phyloP scores from a whole-genome alignment of 2,888 invertebrate species.

The Argyresthia goedartella region DNA sequence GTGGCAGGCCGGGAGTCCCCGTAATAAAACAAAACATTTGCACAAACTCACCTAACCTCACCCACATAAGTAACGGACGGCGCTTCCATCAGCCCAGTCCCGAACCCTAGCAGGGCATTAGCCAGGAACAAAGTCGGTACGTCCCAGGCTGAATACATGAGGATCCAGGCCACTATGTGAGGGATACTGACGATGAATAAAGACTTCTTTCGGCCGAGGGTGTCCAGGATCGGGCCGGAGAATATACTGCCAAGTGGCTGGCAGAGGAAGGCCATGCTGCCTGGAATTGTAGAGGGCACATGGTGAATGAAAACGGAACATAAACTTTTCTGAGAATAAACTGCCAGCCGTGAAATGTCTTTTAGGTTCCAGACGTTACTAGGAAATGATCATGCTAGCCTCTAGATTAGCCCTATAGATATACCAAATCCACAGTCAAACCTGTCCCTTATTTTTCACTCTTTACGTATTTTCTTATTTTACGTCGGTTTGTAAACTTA shows the following conservation, averaged over 20 bases:
- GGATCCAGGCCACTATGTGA: conserved; percentile 68
- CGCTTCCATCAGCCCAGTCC: conserved; percentile 72
- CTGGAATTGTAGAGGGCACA: conserved; percentile 32
- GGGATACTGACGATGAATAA: conserved; percentile 71
- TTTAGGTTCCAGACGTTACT: no score
- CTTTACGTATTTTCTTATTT: no score
- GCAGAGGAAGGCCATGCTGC: conserved; percentile 67
- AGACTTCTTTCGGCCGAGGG: conserved; percentile 66
- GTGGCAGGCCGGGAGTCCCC: no score
- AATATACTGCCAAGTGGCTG: conserved; percentile 71
- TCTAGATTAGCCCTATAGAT: no score
- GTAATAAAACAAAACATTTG: not conserved
- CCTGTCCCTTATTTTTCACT: no score
- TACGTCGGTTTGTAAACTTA: no score
- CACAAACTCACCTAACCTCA: conserved; percentile 54
- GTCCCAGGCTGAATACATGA: conserved; percentile 63
- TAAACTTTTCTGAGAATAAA: no score
- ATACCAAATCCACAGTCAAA: no score
- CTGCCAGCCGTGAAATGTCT: no score
- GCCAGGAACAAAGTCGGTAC: conserved; percentile 58
- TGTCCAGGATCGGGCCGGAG: conserved; percentile 67
- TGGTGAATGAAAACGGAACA: no score
- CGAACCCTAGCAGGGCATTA: conserved; percentile 65
- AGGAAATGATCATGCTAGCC: no score
- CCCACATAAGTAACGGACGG: conserved; percentile 74